These are phyloP conservation scores for Morbakka virulenta DNA, from an alignment of 30 jellyfish, hydroid and myxozoan genomes.

Conservation along the genomic window DNA sequence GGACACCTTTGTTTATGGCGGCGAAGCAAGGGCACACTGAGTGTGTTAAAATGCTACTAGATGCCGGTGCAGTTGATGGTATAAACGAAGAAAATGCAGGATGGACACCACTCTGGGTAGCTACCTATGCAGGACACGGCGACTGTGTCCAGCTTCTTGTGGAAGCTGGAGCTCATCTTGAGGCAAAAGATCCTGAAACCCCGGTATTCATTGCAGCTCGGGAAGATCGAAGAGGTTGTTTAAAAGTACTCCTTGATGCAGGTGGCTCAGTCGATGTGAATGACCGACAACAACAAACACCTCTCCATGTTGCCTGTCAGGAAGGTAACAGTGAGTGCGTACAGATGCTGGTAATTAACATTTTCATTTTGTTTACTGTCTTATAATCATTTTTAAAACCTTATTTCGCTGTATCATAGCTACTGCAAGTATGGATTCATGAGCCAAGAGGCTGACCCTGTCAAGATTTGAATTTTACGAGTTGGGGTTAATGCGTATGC, in stretches of 20 bases:
- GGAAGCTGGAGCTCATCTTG: slow-evolving; percentile 36
- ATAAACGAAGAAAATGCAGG: slow-evolving; percentile 12
- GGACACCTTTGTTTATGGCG: slow-evolving; percentile 57
- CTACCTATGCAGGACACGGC: slow-evolving; percentile 57
- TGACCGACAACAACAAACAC: slow-evolving; percentile 2
- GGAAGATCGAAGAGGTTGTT: slow-evolving; percentile 22
- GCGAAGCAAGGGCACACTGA: slow-evolving; percentile 60
- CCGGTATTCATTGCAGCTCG: slow-evolving; percentile 55
- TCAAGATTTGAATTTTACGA: too few species aligned
- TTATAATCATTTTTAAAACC: too few species aligned
- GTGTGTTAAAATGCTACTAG: slow-evolving; percentile 19
- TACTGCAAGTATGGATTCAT: too few species aligned
- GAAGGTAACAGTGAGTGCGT: neutral
- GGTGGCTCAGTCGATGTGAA: slow-evolving; percentile 34
- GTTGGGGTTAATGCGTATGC: too few species aligned
- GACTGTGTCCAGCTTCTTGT: slow-evolving; percentile 23
- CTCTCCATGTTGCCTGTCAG: slow-evolving; percentile 19
- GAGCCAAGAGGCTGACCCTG: too few species aligned
- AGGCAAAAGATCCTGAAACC: slow-evolving; percentile 46
- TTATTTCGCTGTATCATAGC: too few species aligned
- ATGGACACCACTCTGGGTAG: slow-evolving; percentile 69
- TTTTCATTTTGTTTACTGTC: neutral
- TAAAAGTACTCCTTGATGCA: slow-evolving; percentile 11
- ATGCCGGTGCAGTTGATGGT: slow-evolving; percentile 61
- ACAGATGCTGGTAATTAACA: neutral